A percentile compares a stretch with the other conserved stretches of the same genome.
These are phyloP conservation scores for Eristalis intricaria DNA, from an alignment of 2,888 invertebrate species.

Conservation along the genomic window DNA sequence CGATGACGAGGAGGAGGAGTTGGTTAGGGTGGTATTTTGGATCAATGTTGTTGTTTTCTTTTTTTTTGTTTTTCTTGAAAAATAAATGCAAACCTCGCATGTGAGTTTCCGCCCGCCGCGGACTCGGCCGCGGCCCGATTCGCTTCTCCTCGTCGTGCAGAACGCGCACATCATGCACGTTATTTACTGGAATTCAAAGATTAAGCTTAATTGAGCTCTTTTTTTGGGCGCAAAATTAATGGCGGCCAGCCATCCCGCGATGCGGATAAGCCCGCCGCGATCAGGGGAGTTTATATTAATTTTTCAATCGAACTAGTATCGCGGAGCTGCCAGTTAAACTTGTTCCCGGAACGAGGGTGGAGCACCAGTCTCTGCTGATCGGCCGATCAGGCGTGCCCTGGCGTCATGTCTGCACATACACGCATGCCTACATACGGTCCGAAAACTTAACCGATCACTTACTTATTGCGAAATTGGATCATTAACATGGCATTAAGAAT, in stretches of 20 bases:
- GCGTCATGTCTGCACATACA: neutral
- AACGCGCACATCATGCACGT: constrained; percentile 30
- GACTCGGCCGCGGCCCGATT: neutral
- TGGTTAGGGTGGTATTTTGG: constrained; percentile 36
- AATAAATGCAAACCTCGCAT: constrained; percentile 32
- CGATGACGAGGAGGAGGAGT: constrained; percentile 18
- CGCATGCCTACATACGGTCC: neutral
- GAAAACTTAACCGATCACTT: constrained; percentile 63
- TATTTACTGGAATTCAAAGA: constrained; percentile 44
- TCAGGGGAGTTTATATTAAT: constrained; percentile 22
- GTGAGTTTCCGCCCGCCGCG: constrained; percentile 25
- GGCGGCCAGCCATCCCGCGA: constrained; percentile 31
- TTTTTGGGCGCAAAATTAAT: constrained; percentile 50
- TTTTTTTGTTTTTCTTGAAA: neutral
- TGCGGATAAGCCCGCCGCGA: constrained; percentile 26
- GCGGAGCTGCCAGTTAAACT: constrained; percentile 41
- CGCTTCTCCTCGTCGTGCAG: constrained; percentile 7
- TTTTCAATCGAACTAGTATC: constrained; percentile 25
- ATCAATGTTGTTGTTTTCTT: constrained; percentile 43
- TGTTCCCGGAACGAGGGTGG: constrained; percentile 52
- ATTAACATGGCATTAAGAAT: constrained; percentile 61
- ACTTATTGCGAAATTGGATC: constrained; percentile 54
- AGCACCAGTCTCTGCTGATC: constrained; percentile 8
- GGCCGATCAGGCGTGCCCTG: neutral
- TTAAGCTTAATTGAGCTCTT: constrained; percentile 45